Conservation (phyloP, 2,888 invertebrate genomes). For the Sinodicranocentrus sp. region DNA sequence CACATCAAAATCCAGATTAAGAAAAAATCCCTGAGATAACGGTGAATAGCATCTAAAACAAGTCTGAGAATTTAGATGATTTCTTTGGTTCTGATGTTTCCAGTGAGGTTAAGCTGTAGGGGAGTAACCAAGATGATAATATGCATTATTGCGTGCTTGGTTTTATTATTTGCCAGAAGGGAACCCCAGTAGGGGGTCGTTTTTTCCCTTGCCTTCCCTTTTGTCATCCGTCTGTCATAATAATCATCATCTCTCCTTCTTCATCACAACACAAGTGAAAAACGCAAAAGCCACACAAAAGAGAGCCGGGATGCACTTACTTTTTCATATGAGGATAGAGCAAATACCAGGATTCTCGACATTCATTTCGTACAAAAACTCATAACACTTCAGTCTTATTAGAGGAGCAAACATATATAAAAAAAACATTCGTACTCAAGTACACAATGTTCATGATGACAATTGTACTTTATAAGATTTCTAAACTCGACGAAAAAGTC, state of each 20-base stretch:
- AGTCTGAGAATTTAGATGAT: no score
- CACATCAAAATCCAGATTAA: no score
- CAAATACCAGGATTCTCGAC: neutral
- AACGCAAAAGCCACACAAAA: constrained; percentile 62
- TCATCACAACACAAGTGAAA: constrained; percentile 42
- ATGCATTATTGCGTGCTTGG: constrained; percentile 17
- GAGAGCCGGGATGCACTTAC: constrained; percentile 15
- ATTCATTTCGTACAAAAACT: constrained; percentile 23
- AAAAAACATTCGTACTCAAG: no score
- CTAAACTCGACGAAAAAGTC: no score
- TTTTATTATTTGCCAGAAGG: constrained; percentile 56
- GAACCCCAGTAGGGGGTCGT: constrained; percentile 40
- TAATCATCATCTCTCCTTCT: constrained; percentile 49
- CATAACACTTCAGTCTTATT: constrained; percentile 30
- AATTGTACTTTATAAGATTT: no score
- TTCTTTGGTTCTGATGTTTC: no score
- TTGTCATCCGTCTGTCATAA: constrained; percentile 57
- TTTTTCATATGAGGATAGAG: constrained; percentile 11
- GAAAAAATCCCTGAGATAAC: no score
- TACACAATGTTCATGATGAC: no score
- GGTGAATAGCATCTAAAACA: no score
- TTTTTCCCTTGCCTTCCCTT: constrained; percentile 35
- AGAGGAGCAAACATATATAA: neutral
- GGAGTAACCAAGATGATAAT: constrained; percentile 2
- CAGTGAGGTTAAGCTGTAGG: constrained; percentile 23